These are phyloP conservation scores for Muscina levida DNA, from an alignment of 2,888 invertebrate genomes.

Conservation along the genomic window DNA sequence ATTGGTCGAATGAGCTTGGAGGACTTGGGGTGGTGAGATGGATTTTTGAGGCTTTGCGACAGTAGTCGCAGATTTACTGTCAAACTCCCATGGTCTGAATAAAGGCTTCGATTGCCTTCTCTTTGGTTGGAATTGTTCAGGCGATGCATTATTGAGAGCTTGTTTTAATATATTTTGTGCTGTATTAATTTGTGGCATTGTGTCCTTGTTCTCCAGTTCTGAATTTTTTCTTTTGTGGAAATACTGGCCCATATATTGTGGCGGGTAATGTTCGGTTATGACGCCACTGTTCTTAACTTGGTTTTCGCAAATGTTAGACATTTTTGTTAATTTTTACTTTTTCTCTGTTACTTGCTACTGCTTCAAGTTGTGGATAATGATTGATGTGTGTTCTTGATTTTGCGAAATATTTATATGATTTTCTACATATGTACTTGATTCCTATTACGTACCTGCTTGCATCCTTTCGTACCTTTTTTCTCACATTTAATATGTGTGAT, in stretches of 20 bases:
- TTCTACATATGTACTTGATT: too few relatives aligned
- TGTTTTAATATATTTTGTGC: constrained; percentile 4
- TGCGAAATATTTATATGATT: too few relatives aligned
- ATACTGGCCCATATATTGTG: too few relatives aligned
- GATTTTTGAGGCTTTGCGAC: background rate
- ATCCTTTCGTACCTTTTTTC: background rate
- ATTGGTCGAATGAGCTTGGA: background rate
- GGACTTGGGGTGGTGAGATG: background rate
- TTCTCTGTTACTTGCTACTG: too few relatives aligned
- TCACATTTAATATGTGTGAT: too few relatives aligned
- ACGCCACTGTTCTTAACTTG: constrained; percentile 32
- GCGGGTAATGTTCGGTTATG: too few relatives aligned
- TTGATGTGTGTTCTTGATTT: background rate
- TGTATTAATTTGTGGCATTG: background rate
- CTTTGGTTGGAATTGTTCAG: background rate
- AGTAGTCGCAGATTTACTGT: background rate
- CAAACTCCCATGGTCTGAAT: constrained; percentile 44
- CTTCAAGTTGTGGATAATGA: background rate
- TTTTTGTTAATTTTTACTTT: too few relatives aligned
- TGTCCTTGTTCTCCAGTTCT: constrained; percentile 15
- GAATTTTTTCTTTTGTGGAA: constrained; percentile 48
- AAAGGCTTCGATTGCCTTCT: constrained; percentile 24
- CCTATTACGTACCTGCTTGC: too few relatives aligned
- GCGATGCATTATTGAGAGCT: background rate
- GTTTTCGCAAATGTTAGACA: background rate